Percentiles rank a stretch among this genome's conserved stretches.
These are phyloP conservation scores for Meles meles DNA, from an alignment of 2,113 vertebrate genomes.

Conservation along the genomic window DNA sequence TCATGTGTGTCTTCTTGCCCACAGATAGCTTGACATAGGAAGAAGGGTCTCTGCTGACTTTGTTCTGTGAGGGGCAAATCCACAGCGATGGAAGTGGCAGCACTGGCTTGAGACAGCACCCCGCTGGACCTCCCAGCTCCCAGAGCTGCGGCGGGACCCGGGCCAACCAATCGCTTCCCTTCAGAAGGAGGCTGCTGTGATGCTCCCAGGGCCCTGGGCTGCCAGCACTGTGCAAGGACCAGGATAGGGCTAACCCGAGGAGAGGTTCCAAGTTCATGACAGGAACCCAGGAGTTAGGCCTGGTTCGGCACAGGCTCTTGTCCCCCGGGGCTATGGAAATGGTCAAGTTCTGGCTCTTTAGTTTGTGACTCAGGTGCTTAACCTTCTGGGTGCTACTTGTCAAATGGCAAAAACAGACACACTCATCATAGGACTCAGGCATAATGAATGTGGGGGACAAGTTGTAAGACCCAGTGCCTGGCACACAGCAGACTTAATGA, in stretches of 20 bases:
- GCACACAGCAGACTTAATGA: neutral
- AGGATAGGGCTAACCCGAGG: neutral
- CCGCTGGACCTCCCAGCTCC: neutral
- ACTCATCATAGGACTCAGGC: neutral
- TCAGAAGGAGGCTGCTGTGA: neutral
- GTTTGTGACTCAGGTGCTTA: neutral
- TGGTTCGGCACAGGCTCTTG: neutral
- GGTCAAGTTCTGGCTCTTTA: neutral
- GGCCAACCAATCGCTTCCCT: neutral
- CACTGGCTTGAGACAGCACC: neutral
- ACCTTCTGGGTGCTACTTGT: neutral
- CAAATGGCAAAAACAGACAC: neutral
- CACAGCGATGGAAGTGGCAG: neutral
- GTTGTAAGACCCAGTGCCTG: neutral
- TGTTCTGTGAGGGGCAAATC: conserved; percentile 68
- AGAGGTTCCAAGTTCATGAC: neutral
- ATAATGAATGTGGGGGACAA: neutral
- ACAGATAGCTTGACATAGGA: conserved; percentile 90
- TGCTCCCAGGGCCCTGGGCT: neutral
- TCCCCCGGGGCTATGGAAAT: neutral
- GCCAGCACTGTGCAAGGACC: neutral
- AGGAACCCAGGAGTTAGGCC: neutral
- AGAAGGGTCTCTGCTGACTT: conserved; percentile 84
- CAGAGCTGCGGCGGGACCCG: neutral
- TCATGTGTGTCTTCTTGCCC: conserved; percentile 87